Conservation (phyloP, 2,797 vertebrate species). For the Girardinus metallicus region DNA sequence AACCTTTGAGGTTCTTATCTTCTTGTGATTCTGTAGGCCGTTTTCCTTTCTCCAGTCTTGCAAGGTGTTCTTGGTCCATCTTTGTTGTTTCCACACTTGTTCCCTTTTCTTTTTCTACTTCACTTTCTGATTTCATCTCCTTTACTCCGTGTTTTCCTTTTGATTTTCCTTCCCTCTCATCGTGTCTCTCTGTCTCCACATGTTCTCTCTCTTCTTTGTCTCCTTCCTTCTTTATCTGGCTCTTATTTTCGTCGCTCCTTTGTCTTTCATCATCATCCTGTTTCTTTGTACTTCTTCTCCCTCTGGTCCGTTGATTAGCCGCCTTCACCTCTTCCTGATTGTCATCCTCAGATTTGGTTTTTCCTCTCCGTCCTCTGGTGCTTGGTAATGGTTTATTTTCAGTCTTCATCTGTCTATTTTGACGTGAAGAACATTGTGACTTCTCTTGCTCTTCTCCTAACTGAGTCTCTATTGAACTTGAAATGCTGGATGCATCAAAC, state of each 20-base stretch:
- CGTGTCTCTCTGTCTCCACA: conserved; percentile 9
- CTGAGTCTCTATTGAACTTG: no score
- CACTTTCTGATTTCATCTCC: conserved; percentile 19
- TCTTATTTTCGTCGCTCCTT: conserved; percentile 21
- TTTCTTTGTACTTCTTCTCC: conserved; percentile 21
- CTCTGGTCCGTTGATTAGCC: conserved; percentile 6
- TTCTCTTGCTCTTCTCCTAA: neutral
- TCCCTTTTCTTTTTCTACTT: conserved; percentile 13
- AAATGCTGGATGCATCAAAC: no score
- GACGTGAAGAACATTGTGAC: neutral
- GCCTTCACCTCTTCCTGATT: conserved; percentile 38
- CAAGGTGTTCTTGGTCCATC: conserved; percentile 24
- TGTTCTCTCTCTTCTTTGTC: conserved; percentile 22
- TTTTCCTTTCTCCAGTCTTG: conserved; percentile 26
- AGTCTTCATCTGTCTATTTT: neutral
- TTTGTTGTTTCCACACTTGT: conserved; percentile 13
- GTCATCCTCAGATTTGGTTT: conserved; percentile 32
- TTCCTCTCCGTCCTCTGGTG: conserved; percentile 22
- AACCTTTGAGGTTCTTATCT: conserved; percentile 14
- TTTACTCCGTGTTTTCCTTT: conserved; percentile 28
- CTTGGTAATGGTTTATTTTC: neutral
- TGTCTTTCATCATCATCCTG: conserved; percentile 24
- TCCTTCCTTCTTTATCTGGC: conserved; percentile 29
- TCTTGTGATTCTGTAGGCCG: conserved; percentile 15
- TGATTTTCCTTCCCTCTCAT: conserved; percentile 1